Base-by-base conservation (phyloP, 2,113 vertebrate genomes). In the Cavia porcellus region DNA sequence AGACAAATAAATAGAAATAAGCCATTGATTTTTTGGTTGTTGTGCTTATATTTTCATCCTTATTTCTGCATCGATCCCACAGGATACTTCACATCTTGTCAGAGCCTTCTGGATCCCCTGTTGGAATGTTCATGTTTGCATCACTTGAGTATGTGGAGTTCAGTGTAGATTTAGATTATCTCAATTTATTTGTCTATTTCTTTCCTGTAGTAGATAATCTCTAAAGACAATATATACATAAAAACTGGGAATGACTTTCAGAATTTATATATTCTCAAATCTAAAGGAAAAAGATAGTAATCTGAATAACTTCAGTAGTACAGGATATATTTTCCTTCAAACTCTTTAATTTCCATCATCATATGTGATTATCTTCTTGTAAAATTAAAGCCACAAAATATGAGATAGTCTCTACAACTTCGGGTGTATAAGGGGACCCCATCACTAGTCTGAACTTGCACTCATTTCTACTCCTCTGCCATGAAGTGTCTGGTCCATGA, bases 301-400 rank as follows among this genome's bases (percentile, higher is more conserved):
- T 91, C 85, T 85, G 35, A 77, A 92, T 95, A 45, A 95, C 57
- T 96, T 86, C 42, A 10, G 24, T 25, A 57, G 35, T 38, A 0
- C 35, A 57, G 68, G 47, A 52, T 9, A 32, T 74, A 59, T 74
- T 57, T 88, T 57, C 15, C 7, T 32, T 17, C 82, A 88, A 55
- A 84, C 19, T 92, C 13, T 70, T 15, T 77, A 20, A 59, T 20
- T 52, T 72, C 7, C 5, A 81, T 55, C 50, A 70, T 86, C 17
- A 45, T 61, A 42, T 70, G 20, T 22, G 7, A 81, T 92, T 68
- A n/a, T 94, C 19, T 92, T 42, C 57, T n/a, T 68, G 64, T 45
- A 70, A 81, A 64, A 91, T 35, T 82, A 70, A 92, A 86, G 32
- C 85, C 17, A 85, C 66, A 93, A 72, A 59, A 79, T 42, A 5